phyloP scores from a whole-genome alignment of 2,797 vertebrate genomes.

The Netta rufina region DNA sequence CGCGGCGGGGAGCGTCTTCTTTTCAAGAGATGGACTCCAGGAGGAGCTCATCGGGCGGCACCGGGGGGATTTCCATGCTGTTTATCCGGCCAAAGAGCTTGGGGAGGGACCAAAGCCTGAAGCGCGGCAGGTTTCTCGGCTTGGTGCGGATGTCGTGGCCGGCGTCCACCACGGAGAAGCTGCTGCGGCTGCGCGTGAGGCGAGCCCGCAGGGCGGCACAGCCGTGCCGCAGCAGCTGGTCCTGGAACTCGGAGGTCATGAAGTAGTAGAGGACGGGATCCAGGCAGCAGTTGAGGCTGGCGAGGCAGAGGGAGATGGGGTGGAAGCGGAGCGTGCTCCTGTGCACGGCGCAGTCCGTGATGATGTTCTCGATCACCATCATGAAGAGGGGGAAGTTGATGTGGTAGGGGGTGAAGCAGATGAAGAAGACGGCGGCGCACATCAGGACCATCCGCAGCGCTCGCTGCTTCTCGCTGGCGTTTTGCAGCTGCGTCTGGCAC shows the following conservation, averaged over 20 bases:
- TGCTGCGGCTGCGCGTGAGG: fast-evolving
- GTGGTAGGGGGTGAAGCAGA: conserved; percentile 93
- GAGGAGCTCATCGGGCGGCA: neutral
- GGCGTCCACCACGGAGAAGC: fast-evolving
- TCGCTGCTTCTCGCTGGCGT: conserved; percentile 77
- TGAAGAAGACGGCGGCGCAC: conserved; percentile 85
- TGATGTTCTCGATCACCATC: conserved; percentile 82
- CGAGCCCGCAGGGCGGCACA: neutral
- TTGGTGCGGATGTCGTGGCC: neutral
- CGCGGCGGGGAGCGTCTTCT: fast-evolving
- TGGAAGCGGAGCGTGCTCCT: conserved; percentile 81
- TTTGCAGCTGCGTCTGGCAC: conserved; percentile 43
- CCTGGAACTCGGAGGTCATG: conserved; percentile 87
- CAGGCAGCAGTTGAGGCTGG: conserved; percentile 90
- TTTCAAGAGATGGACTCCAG: conserved; percentile 63
- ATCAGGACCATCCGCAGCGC: conserved; percentile 87
- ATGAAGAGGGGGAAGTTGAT: conserved; percentile 90
- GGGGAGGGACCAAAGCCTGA: conserved; percentile 34
- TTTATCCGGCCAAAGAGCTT: conserved; percentile 40
- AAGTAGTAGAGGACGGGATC: conserved; percentile 94
- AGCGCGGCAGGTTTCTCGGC: neutral
- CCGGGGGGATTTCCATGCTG: conserved; percentile 4
- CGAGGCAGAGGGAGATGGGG: conserved; percentile 87
- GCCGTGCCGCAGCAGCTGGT: conserved; percentile 69
- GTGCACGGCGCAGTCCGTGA: conserved; percentile 76